These are phyloP conservation scores for Siniperca knerii DNA, from an alignment of 2,113 vertebrate species.

Conservation along the genomic window DNA sequence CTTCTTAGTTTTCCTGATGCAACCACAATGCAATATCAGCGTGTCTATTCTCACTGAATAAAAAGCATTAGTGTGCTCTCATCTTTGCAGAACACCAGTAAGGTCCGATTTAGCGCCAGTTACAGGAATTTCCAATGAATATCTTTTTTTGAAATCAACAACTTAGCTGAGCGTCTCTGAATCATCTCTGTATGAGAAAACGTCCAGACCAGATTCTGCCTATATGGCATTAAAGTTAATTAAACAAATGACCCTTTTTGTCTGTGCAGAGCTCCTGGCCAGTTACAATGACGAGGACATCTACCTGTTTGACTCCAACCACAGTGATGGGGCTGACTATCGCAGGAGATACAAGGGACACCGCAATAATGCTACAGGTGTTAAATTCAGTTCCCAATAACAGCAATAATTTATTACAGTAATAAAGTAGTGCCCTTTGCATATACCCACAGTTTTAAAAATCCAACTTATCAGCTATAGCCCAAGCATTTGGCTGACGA, in stretches of 20 bases:
- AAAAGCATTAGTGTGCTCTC: background rate
- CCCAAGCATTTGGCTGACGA: background rate
- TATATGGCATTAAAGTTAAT: background rate
- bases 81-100: background rate
- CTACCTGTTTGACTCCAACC: slow-evolving; percentile 94
- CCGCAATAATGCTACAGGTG: slow-evolving; percentile 95
- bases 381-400: background rate
- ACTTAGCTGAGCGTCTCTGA: background rate
- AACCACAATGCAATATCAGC: slow-evolving; percentile 29
- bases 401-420: background rate
- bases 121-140: background rate
- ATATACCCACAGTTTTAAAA: background rate
- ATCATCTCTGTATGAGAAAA: background rate
- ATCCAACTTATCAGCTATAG: background rate
- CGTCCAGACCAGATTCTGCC: background rate
- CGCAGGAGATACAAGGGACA: slow-evolving; percentile 93
- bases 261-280: slow-evolving; percentile 90
- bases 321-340: slow-evolving; percentile 94
- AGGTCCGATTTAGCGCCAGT: background rate
- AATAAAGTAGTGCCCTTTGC: slow-evolving; percentile 3
- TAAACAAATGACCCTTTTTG: slow-evolving; percentile 8
- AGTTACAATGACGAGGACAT: slow-evolving; percentile 98
- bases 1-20: slow-evolving; percentile 25
- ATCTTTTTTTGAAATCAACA: background rate
- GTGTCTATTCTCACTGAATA: background rate